A percentile compares a stretch with the other conserved stretches of the same genome.
Evolutionary conservation across 1,140 invertebrate genomes (phyloP).

Genomic region (Lethrus apterus): DNA sequence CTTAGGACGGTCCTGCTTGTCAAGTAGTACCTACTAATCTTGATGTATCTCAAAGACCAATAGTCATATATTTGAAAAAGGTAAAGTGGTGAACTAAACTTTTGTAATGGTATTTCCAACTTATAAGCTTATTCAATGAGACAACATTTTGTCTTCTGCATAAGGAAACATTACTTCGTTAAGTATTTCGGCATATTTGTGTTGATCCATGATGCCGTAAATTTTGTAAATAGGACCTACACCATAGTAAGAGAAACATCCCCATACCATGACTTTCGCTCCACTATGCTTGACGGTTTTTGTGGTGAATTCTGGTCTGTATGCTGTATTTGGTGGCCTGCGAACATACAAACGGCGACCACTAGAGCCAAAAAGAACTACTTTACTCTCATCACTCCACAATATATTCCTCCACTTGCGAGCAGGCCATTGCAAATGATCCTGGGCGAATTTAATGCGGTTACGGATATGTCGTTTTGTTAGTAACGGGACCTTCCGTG

Average conservation of each 20-base stretch:
- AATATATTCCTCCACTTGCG: constrained; percentile 7
- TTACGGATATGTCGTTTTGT: constrained; percentile 5
- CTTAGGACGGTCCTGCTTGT: too few species aligned
- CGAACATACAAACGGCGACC: constrained; percentile 16
- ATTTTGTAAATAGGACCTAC: too few species aligned
- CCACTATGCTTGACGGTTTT: constrained; percentile 15
- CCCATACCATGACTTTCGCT: constrained; percentile 1
- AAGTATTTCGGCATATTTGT: too few species aligned
- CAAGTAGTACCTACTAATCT: too few species aligned
- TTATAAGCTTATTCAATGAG: too few species aligned
- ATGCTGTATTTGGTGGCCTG: constrained; percentile 9
- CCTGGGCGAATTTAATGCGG: background rate
- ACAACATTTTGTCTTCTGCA: too few species aligned
- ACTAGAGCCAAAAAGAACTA: constrained; percentile 13
- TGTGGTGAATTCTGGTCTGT: constrained; percentile 13
- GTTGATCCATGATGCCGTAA: too few species aligned
- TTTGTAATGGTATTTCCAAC: too few species aligned
- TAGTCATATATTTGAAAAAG: too few species aligned
- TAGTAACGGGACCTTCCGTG: background rate
- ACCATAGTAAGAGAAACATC: background rate
- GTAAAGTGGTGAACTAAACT: too few species aligned
- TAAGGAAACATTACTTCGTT: too few species aligned
- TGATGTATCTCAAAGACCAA: too few species aligned
- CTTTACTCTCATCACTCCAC: constrained; percentile 13
- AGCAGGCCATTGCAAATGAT: constrained; percentile 5